Base-by-base conservation (phyloP, 2,797 vertebrate genomes). In the Poecilia gillii region DNA sequence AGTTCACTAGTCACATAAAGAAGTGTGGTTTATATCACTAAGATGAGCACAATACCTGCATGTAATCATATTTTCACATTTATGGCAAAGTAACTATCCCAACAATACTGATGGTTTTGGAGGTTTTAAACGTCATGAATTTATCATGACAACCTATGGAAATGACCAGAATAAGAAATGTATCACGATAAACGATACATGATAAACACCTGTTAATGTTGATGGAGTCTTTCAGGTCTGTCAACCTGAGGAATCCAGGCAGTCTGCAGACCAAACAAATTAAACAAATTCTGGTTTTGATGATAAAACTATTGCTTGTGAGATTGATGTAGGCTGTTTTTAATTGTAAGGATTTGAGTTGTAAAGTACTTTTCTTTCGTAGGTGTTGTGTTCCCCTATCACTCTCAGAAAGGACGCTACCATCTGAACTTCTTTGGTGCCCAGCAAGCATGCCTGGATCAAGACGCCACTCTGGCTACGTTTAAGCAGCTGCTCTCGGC, bases 351-450 rank as follows among this genome's bases (percentile, higher is more conserved):
- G 39, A 7, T 14, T 23, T 62, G 47, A 71, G 28, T 46, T 8
- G 14, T 68, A 45, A 73, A 46, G 25, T 23, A 43, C 31, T 36
- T 39, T 20, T 59, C 47, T 28, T 70, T 71, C 45, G 2, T 75
- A 98, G 98, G 98, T 3, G 94, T 98, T 84, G 98, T 98, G 62
- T 99, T 98, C 81, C 98, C 98, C 43, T 99, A 98, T 92, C 95
- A 96, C 92, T 96, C 97, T 55, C 85, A 84, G 1, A 91, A 80
- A 1, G 98, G 98, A 12, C 97, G 97, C 80, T 99, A 99, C 93
- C 91, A 80, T 41, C 95, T 97, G 77, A 98, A 96, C 90, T 99
- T 97, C 94, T 94, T 93, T 0, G 94, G 92, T 81, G 98, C 97
- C 31, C 92, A 97, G 70, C 89, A 64, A 84, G 95, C 88, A 0